Conservation (phyloP, 2,888 invertebrate genomes). For the Ferdinandea cuprea region DNA sequence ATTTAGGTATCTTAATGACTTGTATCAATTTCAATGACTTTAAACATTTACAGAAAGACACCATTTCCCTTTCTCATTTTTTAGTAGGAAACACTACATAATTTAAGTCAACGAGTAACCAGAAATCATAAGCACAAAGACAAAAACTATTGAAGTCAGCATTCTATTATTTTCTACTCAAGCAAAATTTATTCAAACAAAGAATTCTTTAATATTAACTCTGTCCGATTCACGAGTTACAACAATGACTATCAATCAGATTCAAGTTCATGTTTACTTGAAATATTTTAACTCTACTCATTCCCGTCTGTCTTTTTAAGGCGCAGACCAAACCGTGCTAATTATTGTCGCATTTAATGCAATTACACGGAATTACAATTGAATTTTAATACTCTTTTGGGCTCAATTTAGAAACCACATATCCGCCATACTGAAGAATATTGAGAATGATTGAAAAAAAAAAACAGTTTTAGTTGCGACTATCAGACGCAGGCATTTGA, state of each 20-base stretch:
- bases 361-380: constrained; percentile 41
- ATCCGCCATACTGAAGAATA: background rate
- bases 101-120: too few species aligned
- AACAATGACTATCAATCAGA: constrained; percentile 28
- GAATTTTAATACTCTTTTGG: constrained; percentile 15
- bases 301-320: constrained; percentile 18
- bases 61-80: too few species aligned
- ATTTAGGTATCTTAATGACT: too few species aligned
- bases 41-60: too few species aligned
- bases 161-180: too few species aligned
- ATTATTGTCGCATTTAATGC: constrained; percentile 35
- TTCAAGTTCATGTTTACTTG: constrained; percentile 46
- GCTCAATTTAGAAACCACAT: constrained; percentile 6
- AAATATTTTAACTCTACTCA: constrained; percentile 10
- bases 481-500: constrained; percentile 14
- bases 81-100: too few species aligned
- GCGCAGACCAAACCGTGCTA: background rate
- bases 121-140: too few species aligned
- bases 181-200: too few species aligned
- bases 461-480: background rate
- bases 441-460: background rate
- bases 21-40: too few species aligned
- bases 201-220: constrained; percentile 5
- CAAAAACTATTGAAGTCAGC: too few species aligned
- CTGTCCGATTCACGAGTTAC: constrained; percentile 10